Evolutionary conservation across 2,888 invertebrate species (phyloP).

Genomic region (Callimorpha dominula): DNA sequence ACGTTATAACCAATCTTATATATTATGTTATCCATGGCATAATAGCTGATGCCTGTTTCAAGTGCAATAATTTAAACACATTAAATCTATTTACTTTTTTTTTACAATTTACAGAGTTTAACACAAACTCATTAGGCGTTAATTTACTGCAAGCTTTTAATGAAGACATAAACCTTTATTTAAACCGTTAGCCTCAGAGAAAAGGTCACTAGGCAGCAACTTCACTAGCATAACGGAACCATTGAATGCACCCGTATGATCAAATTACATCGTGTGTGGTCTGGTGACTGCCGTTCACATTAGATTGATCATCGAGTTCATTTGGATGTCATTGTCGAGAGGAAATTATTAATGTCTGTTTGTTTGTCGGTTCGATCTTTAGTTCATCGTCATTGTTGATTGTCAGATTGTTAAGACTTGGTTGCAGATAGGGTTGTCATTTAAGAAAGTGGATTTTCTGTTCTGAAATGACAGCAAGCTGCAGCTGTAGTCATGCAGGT

Average conservation of each 20-base stretch:
- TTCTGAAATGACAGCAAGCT: no score
- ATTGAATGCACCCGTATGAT: conserved; percentile 37
- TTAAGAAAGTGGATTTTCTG: no score
- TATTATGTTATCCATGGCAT: no score
- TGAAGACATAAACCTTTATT: not conserved
- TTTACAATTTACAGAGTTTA: not conserved
- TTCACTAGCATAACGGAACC: conserved; percentile 7
- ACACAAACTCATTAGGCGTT: not conserved
- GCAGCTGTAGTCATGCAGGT: no score
- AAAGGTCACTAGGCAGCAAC: not conserved
- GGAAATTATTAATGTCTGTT: conserved; percentile 12
- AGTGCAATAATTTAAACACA: no score
- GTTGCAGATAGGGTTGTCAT: not conserved
- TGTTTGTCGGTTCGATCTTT: conserved; percentile 9
- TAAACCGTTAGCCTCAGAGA: not conserved
- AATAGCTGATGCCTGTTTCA: no score
- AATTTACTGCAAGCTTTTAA: not conserved
- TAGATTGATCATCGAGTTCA: conserved; percentile 17
- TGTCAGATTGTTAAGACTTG: not conserved
- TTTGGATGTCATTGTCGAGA: conserved; percentile 16
- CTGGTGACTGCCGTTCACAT: conserved; percentile 19
- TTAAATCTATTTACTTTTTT: no score
- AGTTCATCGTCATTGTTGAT: not conserved
- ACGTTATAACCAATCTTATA: no score
- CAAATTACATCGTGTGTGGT: conserved; percentile 46